Percentiles rank a stretch among this genome's conserved stretches.
Evolutionary conservation across 2,113 vertebrate genomes (phyloP).

Genomic region (Chloroceryle aenea): DNA sequence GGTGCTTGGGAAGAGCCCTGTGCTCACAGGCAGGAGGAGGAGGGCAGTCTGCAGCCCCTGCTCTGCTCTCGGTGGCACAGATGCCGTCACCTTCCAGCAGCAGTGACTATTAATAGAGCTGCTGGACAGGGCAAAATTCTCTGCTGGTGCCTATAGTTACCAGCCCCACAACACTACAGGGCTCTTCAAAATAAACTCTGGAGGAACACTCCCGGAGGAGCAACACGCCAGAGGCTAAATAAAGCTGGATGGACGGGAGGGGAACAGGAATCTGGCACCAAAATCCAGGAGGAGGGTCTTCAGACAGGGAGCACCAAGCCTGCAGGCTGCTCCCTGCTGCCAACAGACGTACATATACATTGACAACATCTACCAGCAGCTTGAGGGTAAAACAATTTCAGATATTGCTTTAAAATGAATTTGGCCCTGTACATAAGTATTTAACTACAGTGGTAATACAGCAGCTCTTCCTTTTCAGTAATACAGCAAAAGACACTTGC

Average conservation of each 20-base stretch:
- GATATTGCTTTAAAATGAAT: background rate
- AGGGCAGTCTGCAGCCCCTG: background rate
- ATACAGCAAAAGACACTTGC: background rate
- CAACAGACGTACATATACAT: no score
- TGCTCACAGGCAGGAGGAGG: background rate
- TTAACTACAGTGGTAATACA: background rate
- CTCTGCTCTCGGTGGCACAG: background rate
- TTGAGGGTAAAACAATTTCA: background rate
- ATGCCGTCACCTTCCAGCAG: background rate
- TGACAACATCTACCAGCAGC: background rate
- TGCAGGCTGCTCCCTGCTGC: background rate
- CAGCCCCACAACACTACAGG: conserved; percentile 28
- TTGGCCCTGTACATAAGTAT: background rate
- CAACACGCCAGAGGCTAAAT: background rate
- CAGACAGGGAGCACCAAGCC: accelerated
- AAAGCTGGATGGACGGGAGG: background rate
- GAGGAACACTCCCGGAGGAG: background rate
- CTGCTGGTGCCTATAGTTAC: conserved; percentile 55
- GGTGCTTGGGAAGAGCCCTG: accelerated
- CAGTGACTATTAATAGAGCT: background rate
- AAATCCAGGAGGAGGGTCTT: background rate
- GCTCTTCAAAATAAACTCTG: conserved; percentile 45
- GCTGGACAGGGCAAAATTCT: background rate
- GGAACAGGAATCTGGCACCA: background rate
- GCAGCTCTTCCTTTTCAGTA: background rate